Base-by-base conservation (phyloP, 2,888 invertebrate genomes). In the Cremastinae sp. region DNA sequence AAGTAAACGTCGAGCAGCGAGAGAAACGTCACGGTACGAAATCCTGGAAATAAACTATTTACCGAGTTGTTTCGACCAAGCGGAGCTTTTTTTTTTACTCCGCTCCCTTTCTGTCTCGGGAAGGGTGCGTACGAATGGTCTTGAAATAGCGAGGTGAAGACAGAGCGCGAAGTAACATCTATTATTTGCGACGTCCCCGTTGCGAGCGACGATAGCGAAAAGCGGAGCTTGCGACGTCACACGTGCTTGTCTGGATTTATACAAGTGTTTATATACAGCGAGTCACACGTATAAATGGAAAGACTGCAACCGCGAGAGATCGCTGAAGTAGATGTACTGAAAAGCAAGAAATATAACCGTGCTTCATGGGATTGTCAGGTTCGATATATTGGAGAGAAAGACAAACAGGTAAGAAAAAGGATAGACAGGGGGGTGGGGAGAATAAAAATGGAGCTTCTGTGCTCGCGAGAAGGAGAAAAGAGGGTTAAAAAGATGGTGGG, bases 271-370 rank as follows among this genome's bases (percentile, higher is more conserved):
- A 16, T 35, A 55, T 22, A 43, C 43, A 43, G 43, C 14, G 43
- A 28, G 28, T 28, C 28, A 28, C 28, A 43, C 43, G 66, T 20
- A 39, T 41, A 28, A 9, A 16, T 22, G 12, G 12, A 20, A 10
- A 18, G 10, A n/a, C 10, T 28, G 41, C 14, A 16, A 10, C 22
- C 14, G 8, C 22, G 43, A 65, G 22, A 28, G 37, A 28, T 43
- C 22, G 28, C 22, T 16, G 28, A 18, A 43, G 14, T 14, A 43
- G 53, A 53, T 55, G n/a, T 43, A 22, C 20, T 43, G 22, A 28
- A 39, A 65, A 22, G 22, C 39, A 65, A 65, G 53, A 65, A 53
- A 65, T 41, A 65, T 49, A 39, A 49, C 35, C 8, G 35, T 62
- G 18, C 20, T 37, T 62, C 51, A 20, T 62, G 62, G 20, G 9